These are phyloP conservation scores for Zhengitettix transpicula DNA, from an alignment of 2,888 invertebrate genomes.

Conservation along the genomic window DNA sequence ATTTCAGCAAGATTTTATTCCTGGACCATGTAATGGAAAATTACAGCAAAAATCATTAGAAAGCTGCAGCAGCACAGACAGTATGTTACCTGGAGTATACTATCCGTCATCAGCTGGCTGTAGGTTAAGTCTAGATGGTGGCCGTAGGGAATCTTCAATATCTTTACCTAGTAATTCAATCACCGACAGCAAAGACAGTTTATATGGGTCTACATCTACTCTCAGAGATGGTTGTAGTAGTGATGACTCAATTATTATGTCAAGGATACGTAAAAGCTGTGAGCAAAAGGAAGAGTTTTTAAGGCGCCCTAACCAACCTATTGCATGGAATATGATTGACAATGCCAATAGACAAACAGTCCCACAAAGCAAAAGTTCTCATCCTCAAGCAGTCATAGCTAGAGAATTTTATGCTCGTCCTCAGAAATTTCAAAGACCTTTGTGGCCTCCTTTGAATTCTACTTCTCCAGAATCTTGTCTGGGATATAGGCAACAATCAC, in stretches of 20 bases:
- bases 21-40: too few species aligned
- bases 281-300: conserved; percentile 81
- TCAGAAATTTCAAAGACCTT: conserved; percentile 52
- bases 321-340: conserved; percentile 15
- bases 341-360: neutral
- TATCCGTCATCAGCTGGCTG: conserved; percentile 21
- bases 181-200: conserved; percentile 48
- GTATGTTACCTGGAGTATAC: neutral
- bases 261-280: conserved; percentile 57
- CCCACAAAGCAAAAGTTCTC: neutral
- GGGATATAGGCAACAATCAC: neutral
- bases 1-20: too few species aligned
- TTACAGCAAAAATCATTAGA: neutral
- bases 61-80: neutral
- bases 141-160: conserved; percentile 40
- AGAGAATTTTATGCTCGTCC: conserved; percentile 66
- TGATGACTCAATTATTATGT: conserved; percentile 56
- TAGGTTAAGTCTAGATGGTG: conserved; percentile 27
- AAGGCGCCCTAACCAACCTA: conserved; percentile 49
- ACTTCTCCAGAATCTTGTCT: neutral
- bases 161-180: conserved; percentile 32
- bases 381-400: conserved; percentile 12
- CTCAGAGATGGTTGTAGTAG: conserved; percentile 10
- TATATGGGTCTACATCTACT: conserved; percentile 34
- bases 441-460: conserved; percentile 42